A percentile compares a stretch with the other conserved stretches of the same genome.
Conservation (phyloP, 2,797 vertebrate genomes). For the Diplodus puntazzo region DNA sequence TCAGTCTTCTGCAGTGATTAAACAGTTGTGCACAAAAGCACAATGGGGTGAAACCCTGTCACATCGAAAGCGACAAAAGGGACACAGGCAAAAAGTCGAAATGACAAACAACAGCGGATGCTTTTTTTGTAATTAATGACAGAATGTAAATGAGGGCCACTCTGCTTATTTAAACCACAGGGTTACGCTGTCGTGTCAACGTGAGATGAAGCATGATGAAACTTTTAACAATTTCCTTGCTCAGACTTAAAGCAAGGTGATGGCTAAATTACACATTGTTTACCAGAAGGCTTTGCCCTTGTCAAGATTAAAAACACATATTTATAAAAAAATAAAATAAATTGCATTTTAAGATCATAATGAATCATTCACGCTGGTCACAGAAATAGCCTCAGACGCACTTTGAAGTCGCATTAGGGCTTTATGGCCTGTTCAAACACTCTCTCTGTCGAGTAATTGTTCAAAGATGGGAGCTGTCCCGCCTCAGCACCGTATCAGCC, state of each 20-base stretch:
- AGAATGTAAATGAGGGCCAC: constrained; percentile 38
- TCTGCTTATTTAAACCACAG: constrained; percentile 26
- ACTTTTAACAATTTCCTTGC: constrained; percentile 23
- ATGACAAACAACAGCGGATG: constrained; percentile 34
- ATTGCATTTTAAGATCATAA: constrained; percentile 58
- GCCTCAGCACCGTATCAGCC: constrained; percentile 64
- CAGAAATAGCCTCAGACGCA: constrained; percentile 72
- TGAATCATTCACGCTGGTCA: constrained; percentile 52
- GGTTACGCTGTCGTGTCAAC: constrained; percentile 7
- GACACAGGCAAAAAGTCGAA: background rate
- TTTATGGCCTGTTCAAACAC: constrained; percentile 67
- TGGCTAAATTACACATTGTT: constrained; percentile 26
- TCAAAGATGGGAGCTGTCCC: constrained; percentile 75
- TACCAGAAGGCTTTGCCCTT: constrained; percentile 47
- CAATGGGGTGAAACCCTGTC: background rate
- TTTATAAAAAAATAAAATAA: constrained; percentile 51
- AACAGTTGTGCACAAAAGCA: background rate
- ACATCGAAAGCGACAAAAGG: constrained; percentile 21
- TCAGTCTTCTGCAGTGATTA: background rate
- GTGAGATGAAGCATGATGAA: constrained; percentile 45
- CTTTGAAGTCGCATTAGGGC: constrained; percentile 75
- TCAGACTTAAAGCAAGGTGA: constrained; percentile 38
- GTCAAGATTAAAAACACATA: constrained; percentile 42
- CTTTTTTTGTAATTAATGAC: constrained; percentile 37
- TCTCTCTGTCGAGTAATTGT: constrained; percentile 67